phyloP scores from a whole-genome alignment of 2,797 vertebrate genomes.

The Girardinus metallicus region DNA sequence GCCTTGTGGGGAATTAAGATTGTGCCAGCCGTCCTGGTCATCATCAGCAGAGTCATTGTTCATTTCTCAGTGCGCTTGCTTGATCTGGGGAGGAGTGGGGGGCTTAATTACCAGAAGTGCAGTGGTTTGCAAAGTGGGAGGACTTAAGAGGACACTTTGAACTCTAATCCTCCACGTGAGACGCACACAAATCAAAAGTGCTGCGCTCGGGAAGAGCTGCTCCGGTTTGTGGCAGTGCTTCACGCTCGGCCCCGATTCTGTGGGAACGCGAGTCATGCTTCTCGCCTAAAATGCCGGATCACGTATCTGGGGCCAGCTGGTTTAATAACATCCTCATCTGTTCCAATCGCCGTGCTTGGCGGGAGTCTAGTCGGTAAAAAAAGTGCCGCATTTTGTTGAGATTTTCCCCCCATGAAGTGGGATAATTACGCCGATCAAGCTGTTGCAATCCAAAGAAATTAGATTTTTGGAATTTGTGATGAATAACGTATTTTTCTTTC shows the following conservation, averaged over 20 bases:
- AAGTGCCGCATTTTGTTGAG: conserved; percentile 41
- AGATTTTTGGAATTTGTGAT: conserved; percentile 64
- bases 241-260: conserved; percentile 68
- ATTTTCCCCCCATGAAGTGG: conserved; percentile 41
- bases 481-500: conserved; percentile 58
- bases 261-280: conserved; percentile 71
- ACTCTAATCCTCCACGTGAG: conserved; percentile 75
- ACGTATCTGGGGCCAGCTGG: conserved; percentile 44
- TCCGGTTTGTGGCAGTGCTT: conserved; percentile 65
- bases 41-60: conserved; percentile 78
- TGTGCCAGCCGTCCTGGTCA: conserved; percentile 65
- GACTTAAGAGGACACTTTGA: conserved; percentile 81
- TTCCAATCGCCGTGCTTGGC: conserved; percentile 20
- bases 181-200: conserved; percentile 74
- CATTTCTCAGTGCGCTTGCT: conserved; percentile 67
- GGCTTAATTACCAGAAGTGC: conserved; percentile 80
- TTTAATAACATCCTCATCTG: conserved; percentile 53
- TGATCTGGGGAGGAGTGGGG: conserved; percentile 51
- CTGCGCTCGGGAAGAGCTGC: conserved; percentile 62
- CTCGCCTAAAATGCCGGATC: conserved; percentile 54
- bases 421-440: conserved; percentile 60
- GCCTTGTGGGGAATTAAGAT: conserved; percentile 61
- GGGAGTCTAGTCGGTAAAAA: conserved; percentile 27
- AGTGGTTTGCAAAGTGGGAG: conserved; percentile 73
- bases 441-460: conserved; percentile 63